Conservation (phyloP, 2,113 vertebrate genomes). For the Melanerpes formicivorus region DNA sequence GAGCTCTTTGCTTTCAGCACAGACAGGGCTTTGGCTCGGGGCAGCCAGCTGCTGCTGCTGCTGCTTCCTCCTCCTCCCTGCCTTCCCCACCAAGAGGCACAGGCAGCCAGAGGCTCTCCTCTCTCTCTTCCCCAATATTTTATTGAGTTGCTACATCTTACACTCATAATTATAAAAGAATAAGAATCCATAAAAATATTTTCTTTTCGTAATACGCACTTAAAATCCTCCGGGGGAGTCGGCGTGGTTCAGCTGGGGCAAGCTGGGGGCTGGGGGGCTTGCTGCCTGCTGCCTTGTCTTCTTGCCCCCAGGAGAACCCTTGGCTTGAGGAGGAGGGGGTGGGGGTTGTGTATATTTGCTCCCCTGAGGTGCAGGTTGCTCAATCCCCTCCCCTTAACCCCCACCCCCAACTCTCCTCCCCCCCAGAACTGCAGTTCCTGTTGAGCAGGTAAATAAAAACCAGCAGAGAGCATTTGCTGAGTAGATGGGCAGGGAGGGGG, state of each 20-base stretch:
- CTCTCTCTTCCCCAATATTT: slow-evolving; percentile 72
- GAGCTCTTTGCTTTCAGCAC: background rate
- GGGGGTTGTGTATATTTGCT: background rate
- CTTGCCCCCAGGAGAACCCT: slow-evolving; percentile 58
- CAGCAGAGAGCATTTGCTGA: slow-evolving; percentile 36
- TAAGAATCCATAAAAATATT: slow-evolving; percentile 98
- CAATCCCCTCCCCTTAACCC: background rate
- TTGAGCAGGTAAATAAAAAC: slow-evolving; percentile 44
- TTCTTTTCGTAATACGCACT: slow-evolving; percentile 93
- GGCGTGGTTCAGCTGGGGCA: slow-evolving; percentile 63
- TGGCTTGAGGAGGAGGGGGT: slow-evolving; percentile 37
- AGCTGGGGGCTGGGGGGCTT: background rate
- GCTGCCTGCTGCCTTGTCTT: background rate
- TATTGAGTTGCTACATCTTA: slow-evolving; percentile 85
- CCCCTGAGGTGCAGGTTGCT: slow-evolving; percentile 66
- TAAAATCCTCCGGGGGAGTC: slow-evolving; percentile 85
- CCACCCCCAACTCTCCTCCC: background rate
- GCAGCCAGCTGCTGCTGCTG: background rate
- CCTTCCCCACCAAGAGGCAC: background rate
- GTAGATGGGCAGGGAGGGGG: background rate
- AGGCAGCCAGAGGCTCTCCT: background rate
- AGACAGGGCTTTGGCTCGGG: background rate
- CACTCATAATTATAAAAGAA: slow-evolving; percentile 90
- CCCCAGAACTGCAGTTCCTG: slow-evolving; percentile 48
- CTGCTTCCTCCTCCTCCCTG: background rate